Conservation (phyloP, 2,113 vertebrate genomes). For the Sylvietta virens region DNA sequence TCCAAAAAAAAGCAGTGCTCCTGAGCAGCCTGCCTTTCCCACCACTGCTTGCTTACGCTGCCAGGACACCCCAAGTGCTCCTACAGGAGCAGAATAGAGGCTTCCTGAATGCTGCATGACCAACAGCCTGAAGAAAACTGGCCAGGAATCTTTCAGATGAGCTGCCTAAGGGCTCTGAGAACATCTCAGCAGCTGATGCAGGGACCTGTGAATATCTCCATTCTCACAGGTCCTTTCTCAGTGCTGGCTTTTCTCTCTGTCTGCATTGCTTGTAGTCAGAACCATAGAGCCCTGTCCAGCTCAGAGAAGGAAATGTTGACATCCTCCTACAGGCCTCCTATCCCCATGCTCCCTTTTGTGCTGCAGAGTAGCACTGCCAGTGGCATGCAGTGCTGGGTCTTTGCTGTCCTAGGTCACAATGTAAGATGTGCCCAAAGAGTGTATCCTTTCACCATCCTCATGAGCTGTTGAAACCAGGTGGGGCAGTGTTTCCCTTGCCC, state of each 20-base stretch:
- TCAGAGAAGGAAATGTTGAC: background rate
- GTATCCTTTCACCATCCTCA: too few species aligned
- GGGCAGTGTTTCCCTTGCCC: too few species aligned
- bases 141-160: background rate
- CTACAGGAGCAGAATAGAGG: background rate
- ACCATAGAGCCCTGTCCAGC: rapidly evolving
- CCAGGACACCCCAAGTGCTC: background rate
- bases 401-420: too few species aligned
- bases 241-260: background rate
- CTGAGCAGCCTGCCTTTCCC: background rate
- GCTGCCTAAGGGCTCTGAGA: background rate
- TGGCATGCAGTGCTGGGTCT: background rate
- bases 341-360: background rate
- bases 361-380: background rate
- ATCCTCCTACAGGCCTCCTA: rapidly evolving
- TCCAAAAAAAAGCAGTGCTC: background rate
- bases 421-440: too few species aligned
- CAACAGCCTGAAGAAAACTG: background rate
- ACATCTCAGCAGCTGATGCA: background rate
- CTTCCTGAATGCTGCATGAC: rapidly evolving
- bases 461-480: too few species aligned
- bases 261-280: background rate
- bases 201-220: background rate
- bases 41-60: background rate
- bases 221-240: background rate